A percentile compares a stretch with the other conserved stretches of the same genome.
These are phyloP conservation scores for Bellardia bayeri DNA, from an alignment of 2,888 invertebrate species.

Conservation along the genomic window DNA sequence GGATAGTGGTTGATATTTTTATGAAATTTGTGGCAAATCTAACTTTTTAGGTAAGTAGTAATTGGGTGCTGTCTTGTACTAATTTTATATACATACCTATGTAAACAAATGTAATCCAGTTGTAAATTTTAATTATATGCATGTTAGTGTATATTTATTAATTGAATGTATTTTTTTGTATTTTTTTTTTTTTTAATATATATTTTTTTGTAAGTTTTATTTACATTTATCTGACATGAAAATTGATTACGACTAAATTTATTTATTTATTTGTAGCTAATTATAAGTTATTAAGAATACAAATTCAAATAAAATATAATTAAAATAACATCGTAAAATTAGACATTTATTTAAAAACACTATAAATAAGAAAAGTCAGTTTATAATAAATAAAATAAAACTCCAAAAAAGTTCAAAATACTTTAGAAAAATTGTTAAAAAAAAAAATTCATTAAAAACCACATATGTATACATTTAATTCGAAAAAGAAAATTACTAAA, in stretches of 20 bases:
- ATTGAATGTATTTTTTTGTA: conserved; percentile 28
- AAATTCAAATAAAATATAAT: conserved; percentile 48
- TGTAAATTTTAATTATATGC: conserved; percentile 66
- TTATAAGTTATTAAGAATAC: conserved; percentile 51
- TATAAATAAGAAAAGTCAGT: conserved; percentile 63
- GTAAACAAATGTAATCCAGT: conserved; percentile 64
- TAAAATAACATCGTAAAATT: conserved; percentile 33
- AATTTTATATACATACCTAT: conserved; percentile 10
- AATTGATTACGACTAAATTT: conserved; percentile 52
- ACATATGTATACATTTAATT: not conserved
- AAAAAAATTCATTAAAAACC: not conserved
- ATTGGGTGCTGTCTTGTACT: no score
- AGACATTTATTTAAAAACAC: conserved; percentile 22
- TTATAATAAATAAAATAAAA: conserved; percentile 51
- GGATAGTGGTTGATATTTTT: no score
- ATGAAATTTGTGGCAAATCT: no score
- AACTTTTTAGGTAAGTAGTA: no score
- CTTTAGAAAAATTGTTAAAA: not conserved
- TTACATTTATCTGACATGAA: conserved; percentile 45
- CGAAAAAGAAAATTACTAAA: conserved; percentile 36
- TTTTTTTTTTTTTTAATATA: conserved; percentile 36
- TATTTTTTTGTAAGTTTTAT: conserved; percentile 28
- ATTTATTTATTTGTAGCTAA: conserved; percentile 42
- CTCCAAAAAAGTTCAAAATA: conserved; percentile 40
- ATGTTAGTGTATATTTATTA: no score